Conservation (phyloP, 2,888 invertebrate species). For the Drosophila peninsularis region DNA sequence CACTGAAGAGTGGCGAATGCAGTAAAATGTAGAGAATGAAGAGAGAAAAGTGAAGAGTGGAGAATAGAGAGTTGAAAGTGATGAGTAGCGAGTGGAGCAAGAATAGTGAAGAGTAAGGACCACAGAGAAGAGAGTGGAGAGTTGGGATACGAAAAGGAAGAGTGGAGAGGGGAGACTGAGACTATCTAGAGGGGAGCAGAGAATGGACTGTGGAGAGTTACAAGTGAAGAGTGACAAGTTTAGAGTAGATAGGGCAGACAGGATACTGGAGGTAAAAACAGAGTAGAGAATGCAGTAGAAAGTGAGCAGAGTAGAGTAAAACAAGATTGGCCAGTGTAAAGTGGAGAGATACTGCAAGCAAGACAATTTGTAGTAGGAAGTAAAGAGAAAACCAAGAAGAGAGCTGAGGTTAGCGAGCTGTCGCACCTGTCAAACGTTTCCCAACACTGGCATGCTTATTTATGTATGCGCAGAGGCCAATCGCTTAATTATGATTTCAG, state of each 20-base stretch:
- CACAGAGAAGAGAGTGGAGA: background rate
- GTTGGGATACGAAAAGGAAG: no score
- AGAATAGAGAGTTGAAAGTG: background rate
- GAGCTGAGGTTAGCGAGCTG: background rate
- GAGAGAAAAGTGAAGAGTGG: background rate
- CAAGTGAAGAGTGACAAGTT: no score
- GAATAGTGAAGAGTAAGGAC: background rate
- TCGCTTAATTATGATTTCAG: constrained; percentile 73
- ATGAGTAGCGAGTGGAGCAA: background rate
- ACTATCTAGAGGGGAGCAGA: background rate
- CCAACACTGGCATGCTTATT: constrained; percentile 26
- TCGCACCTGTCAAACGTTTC: constrained; percentile 28
- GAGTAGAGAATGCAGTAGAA: background rate
- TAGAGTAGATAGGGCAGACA: background rate
- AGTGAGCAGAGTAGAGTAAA: no score
- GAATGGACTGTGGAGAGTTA: no score
- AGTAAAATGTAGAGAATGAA: background rate
- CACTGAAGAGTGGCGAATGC: background rate
- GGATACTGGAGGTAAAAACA: background rate
- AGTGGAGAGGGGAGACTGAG: no score
- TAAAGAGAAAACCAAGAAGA: background rate
- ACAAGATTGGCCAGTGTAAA: background rate
- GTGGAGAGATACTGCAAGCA: background rate
- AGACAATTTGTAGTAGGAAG: background rate
- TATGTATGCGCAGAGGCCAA: constrained; percentile 27